These are phyloP conservation scores for Branchellion lobata DNA, from an alignment of 2,888 invertebrate genomes.

Conservation along the genomic window DNA sequence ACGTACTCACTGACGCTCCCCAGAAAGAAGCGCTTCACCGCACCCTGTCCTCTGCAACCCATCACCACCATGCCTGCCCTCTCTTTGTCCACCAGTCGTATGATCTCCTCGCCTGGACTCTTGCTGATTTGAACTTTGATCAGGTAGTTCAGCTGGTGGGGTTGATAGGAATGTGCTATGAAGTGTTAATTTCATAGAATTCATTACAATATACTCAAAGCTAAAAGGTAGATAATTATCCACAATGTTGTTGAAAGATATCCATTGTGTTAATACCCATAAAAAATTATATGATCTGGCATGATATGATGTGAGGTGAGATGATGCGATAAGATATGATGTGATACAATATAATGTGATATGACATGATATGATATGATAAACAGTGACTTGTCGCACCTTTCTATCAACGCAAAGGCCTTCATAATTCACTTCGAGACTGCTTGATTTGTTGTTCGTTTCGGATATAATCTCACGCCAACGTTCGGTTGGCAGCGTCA, in stretches of 20 bases:
- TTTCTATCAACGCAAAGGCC: conserved; percentile 44
- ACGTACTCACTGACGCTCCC: conserved; percentile 52
- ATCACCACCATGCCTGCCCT: conserved; percentile 48
- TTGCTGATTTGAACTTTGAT: conserved; percentile 45
- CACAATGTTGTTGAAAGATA: no score
- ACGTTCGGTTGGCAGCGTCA: conserved; percentile 49
- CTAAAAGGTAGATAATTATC: not conserved
- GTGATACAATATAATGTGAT: no score
- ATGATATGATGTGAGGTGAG: no score
- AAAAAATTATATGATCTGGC: no score
- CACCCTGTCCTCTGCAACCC: conserved; percentile 49
- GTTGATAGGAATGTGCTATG: not conserved
- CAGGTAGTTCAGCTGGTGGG: conserved; percentile 50
- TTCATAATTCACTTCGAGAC: conserved; percentile 51
- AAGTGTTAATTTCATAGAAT: not conserved
- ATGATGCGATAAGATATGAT: no score
- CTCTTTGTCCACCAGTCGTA: conserved; percentile 50
- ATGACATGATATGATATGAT: no score
- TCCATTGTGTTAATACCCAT: no score
- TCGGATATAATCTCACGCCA: conserved; percentile 51
- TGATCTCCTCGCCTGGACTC: conserved; percentile 51
- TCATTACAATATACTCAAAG: not conserved
- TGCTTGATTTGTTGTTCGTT: conserved; percentile 45
- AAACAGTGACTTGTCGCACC: no score
- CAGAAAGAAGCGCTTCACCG: conserved; percentile 40